Conservation (phyloP, 2,113 vertebrate genomes). For the Acanthisitta chloris region DNA sequence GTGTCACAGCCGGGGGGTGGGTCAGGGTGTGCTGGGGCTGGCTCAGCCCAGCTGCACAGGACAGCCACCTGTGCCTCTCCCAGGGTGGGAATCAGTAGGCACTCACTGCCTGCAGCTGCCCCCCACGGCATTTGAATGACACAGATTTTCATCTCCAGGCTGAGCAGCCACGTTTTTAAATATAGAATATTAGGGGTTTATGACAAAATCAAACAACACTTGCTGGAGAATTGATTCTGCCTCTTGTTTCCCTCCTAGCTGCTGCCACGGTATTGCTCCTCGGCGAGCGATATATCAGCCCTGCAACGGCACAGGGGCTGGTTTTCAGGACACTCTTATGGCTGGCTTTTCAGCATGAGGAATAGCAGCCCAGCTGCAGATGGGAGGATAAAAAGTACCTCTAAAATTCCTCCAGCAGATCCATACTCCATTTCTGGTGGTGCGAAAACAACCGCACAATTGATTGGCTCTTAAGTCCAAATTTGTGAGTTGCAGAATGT, state of each 20-base stretch:
- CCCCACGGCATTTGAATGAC: neutral
- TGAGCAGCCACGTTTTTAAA: slow-evolving; percentile 4
- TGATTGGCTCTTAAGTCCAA: slow-evolving; percentile 28
- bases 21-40: neutral
- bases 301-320: neutral
- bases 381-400: slow-evolving; percentile 32
- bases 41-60: neutral
- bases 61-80: rapidly evolving
- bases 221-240: slow-evolving; percentile 58
- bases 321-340: neutral
- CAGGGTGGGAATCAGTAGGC: rapidly evolving
- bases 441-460: neutral
- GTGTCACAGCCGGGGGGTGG: neutral
- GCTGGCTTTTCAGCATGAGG: slow-evolving; percentile 19
- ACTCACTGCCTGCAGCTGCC: neutral
- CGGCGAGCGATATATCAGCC: neutral
- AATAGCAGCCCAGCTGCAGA: slow-evolving; percentile 23
- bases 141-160: neutral
- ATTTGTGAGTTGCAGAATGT: slow-evolving; percentile 23
- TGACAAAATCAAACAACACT: slow-evolving; percentile 62
- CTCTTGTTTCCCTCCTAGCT: neutral
- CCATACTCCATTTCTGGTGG: slow-evolving; percentile 37
- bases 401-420: slow-evolving; percentile 32
- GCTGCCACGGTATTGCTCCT: neutral
- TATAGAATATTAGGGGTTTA: slow-evolving; percentile 38